A percentile compares a stretch with the other conserved stretches of the same genome.
Evolutionary conservation across 2,113 vertebrate species (phyloP).

Genomic region (Callipepla squamata): DNA sequence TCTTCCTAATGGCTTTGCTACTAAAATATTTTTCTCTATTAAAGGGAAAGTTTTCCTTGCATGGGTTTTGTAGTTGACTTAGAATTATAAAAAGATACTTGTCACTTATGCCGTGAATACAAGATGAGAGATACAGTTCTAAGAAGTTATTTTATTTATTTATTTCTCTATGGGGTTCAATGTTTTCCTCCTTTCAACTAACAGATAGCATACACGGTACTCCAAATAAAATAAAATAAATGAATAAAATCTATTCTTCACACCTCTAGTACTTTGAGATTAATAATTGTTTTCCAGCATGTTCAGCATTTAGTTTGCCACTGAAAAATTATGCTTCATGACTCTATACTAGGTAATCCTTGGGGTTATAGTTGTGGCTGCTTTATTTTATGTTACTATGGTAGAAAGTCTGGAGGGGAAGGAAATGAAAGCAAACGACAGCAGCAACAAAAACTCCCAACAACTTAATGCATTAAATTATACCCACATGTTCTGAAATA

Average conservation of each 20-base stretch:
- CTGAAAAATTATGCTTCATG: not conserved
- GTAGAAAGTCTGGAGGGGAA: not conserved
- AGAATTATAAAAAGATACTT: not conserved
- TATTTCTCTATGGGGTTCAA: not conserved
- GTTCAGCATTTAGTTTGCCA: not conserved
- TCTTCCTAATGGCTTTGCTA: constrained; percentile 2
- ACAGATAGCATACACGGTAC: not conserved
- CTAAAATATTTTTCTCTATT: constrained; percentile 57
- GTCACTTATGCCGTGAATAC: not conserved
- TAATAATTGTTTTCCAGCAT: not conserved
- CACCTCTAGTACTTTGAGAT: not conserved
- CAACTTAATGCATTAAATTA: not conserved
- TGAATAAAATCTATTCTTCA: not conserved
- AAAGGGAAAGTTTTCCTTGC: constrained; percentile 19
- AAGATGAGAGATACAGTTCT: not conserved
- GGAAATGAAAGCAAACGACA: not conserved
- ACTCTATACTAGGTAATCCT: not conserved
- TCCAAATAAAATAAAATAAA: not conserved
- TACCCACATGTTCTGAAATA: not conserved
- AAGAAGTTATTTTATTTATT: not conserved
- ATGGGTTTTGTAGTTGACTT: not conserved
- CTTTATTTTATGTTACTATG: not conserved
- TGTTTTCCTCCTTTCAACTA: not conserved
- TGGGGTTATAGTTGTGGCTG: not conserved
- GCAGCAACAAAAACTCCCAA: not conserved